A percentile compares a stretch with the other conserved stretches of the same genome.
These are phyloP conservation scores for Metalampra italica DNA, from an alignment of 2,888 invertebrate genomes.

Conservation along the genomic window DNA sequence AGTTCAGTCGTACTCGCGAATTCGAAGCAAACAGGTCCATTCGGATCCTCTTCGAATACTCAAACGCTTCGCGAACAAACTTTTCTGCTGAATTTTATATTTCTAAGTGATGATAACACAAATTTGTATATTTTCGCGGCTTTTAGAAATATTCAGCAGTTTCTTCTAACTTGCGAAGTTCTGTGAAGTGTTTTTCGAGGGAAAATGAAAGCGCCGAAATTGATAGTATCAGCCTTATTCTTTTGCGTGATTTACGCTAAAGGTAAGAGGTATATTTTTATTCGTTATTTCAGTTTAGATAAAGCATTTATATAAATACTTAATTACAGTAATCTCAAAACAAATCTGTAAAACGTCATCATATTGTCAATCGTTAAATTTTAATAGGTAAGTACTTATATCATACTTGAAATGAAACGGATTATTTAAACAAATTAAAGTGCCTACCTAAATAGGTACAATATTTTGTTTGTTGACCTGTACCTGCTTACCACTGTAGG, in stretches of 20 bases:
- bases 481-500: no score
- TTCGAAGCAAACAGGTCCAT: not conserved
- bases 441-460: no score
- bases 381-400: no score
- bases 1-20: constrained; percentile 8
- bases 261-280: constrained; percentile 26
- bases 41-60: not conserved
- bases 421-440: no score
- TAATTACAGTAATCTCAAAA: no score
- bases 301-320: not conserved
- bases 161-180: not conserved
- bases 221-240: constrained; percentile 24
- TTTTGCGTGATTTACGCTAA: constrained; percentile 33
- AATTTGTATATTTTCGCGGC: not conserved
- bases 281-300: not conserved
- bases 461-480: no score
- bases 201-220: constrained; percentile 28
- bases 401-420: no score
- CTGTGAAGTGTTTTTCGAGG: not conserved
- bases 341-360: no score
- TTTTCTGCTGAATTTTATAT: not conserved
- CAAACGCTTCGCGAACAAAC: not conserved
- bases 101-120: not conserved
- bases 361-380: no score
- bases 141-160: not conserved